Evolutionary conservation across 2,113 vertebrate species (phyloP).

Genomic region (Xiphorhynchus elegans): DNA sequence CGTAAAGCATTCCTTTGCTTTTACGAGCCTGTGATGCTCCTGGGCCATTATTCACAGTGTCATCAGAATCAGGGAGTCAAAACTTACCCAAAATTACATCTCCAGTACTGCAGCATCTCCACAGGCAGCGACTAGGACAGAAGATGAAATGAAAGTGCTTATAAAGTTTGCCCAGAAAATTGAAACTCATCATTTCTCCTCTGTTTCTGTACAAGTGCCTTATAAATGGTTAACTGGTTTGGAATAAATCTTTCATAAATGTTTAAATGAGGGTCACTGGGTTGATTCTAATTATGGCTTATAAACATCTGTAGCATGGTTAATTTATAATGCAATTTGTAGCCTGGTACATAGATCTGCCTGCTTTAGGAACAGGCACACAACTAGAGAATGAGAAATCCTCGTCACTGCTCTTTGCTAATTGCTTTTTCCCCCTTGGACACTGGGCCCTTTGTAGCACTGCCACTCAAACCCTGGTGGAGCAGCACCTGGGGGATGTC

Average conservation of each 20-base stretch:
- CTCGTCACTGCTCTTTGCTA: neutral
- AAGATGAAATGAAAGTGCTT: neutral
- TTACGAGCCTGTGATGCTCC: neutral
- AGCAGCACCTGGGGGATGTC: rapidly evolving
- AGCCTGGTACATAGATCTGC: neutral
- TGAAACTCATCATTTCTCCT: neutral
- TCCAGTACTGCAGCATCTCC: neutral
- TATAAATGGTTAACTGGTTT: neutral
- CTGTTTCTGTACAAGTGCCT: neutral
- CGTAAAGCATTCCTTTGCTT: neutral
- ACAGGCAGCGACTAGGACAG: neutral
- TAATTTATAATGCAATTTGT: constrained; percentile 31
- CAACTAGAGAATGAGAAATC: neutral
- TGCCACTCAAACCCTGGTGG: neutral
- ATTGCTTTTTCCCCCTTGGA: neutral
- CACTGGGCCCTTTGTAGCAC: neutral
- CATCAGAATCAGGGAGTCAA: neutral
- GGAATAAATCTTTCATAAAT: neutral
- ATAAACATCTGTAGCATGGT: neutral
- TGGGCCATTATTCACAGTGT: neutral
- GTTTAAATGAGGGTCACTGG: constrained; percentile 8
- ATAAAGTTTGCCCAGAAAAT: neutral
- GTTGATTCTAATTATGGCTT: constrained; percentile 38
- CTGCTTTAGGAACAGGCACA: neutral
- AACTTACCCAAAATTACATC: neutral